Evolutionary conservation across 64 coral and sea anemone genomes (phyloP), one percentile per base, ranked within the genome.

Genomic region (Stylophora pistillata): DNA sequence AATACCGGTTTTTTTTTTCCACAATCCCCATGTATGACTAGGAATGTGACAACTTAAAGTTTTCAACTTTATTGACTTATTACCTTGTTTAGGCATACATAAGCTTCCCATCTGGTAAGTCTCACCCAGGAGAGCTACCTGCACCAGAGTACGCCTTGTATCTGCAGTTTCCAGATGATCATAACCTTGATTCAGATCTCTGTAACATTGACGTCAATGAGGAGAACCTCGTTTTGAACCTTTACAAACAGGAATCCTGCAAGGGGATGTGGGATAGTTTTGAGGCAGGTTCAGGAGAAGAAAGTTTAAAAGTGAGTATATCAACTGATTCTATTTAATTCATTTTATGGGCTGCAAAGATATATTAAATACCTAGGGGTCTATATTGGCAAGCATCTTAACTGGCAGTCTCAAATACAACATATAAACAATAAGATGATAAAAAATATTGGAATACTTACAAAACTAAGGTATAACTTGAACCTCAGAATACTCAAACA

Each of bases 191-290:
- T 73, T 34, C 91, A 71, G 87, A 93, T 11, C 87, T 90, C 41
- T 93, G 95, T 58, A 88, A 96, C 47, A 96, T 96, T 69, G 91
- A 96, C 71, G 87, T 96, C 41, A 90, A 56, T 31, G 70, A 93
- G 58, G 61, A 90, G 56, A 96, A 93, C 55, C 78, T 96, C 9
- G 95, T 93, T 32, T 82, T 96, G 16, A 82, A 61, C 16, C 69
- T 96, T 47, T 30, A 82, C 18, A 96, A 96, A 78, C 71, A 85
- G 55, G 88, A 87, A 56, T 61, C 87, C 13, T 93, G 91, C 27
- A 89, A 93, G 82, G 91, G 91, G 28, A 23, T 93, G 58, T 96
- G 95, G 95, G 95, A 96, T 23, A 93, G 87, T 79, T 96, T 93
- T 55, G 73, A 87, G 31, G 95, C 95, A 1, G 95, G 95, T 72